A percentile compares a stretch with the other conserved stretches of the same genome.
These are phyloP conservation scores for Aulostomus chinensis DNA, from an alignment of 2,797 vertebrate species.

Conservation along the genomic window DNA sequence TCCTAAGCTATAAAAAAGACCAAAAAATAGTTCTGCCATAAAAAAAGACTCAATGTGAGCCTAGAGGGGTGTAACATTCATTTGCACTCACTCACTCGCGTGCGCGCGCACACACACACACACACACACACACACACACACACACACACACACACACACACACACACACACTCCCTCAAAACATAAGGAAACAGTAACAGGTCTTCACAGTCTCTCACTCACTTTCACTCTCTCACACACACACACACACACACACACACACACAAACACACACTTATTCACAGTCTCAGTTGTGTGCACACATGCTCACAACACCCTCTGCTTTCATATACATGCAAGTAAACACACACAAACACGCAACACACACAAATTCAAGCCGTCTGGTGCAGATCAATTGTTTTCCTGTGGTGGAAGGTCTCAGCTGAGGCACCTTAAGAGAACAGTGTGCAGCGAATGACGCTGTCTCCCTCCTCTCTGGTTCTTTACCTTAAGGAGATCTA, in stretches of 20 bases:
- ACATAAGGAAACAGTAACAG: conserved; percentile 25
- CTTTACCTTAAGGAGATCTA: conserved; percentile 99
- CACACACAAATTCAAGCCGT: conserved; percentile 42
- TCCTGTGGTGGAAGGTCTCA: conserved; percentile 81
- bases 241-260: conserved; percentile 31
- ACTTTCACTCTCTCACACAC: conserved; percentile 18
- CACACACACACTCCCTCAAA: conserved; percentile 5
- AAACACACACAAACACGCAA: conserved; percentile 28
- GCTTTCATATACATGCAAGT: conserved; percentile 46
- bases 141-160: background rate
- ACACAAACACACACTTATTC: too few relatives aligned
- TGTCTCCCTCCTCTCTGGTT: conserved; percentile 74
- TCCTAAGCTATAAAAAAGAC: conserved; percentile 70
- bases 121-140: background rate
- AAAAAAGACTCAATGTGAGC: conserved; percentile 73
- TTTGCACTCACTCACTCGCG: conserved; percentile 5
- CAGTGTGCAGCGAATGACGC: conserved; percentile 75
- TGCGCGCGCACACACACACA: background rate
- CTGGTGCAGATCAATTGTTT: conserved; percentile 84
- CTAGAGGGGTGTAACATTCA: conserved; percentile 75
- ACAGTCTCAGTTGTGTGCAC: conserved; percentile 45
- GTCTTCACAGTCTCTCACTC: conserved; percentile 27
- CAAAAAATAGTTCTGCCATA: conserved; percentile 67
- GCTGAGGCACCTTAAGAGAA: conserved; percentile 83
- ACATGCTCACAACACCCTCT: conserved; percentile 44